Evolutionary conservation across 2,113 vertebrate species (phyloP), one percentile per base, ranked within the genome.

Genomic region (Hippolais icterina): DNA sequence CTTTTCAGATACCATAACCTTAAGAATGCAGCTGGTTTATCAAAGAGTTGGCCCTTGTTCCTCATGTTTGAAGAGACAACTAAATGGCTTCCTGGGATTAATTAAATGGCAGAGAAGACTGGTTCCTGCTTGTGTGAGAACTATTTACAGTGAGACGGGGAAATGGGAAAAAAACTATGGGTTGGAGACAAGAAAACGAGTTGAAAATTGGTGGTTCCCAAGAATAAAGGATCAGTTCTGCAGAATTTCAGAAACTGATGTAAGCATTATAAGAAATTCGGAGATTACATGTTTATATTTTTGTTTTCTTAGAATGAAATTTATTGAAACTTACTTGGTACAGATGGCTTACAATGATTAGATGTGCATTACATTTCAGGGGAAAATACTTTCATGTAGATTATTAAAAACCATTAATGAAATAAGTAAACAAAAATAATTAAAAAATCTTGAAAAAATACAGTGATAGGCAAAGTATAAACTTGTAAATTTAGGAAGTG

Each of bases 201-300:
- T 99, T 23, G 99, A 99, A 95, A 96, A 83, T 37, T 99, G 99
- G 98, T 99, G 99, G 99, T 97, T 97, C 46, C 98, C 97, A 5
- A 98, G 97, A 75, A 98, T 99, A 86, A 99, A 99, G 96, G 97
- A 98, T 6, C 97, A 98, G 44, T 98, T 98, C 95, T 96, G 83
- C 80, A 98, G 64, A 86, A 96, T 96, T 44, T 88, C 96, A 22
- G 95, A 98, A 74, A 88, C 87, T 17, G 97, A 99, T 92, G 99
- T 99, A 97, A 98, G 98, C 95, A 61, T 76, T 63, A 22, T 14
- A 28, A 33, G 75, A 94, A 64, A n/a, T 70, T 63, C 83, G 37
- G 68, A 71, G 71, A 71, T 76, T 23, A 28, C 3, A 3, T 41
- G 8, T 63, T 84, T 68, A 10, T 63, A 15, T 68, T 75, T 70